phyloP scores from a whole-genome alignment of 2,797 vertebrate species.

The Coregonus suidteri region DNA sequence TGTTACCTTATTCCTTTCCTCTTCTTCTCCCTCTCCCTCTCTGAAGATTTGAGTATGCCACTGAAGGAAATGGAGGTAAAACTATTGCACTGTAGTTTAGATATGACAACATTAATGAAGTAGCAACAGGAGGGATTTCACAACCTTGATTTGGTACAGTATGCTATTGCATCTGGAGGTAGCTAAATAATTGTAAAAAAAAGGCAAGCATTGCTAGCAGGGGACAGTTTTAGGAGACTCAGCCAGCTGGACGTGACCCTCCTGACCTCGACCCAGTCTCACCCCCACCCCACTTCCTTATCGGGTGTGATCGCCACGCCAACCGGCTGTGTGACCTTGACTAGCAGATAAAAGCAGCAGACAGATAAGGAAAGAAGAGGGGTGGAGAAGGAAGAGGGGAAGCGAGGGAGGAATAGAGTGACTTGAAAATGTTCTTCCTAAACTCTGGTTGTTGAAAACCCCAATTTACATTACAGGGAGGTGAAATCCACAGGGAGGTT shows the following conservation, averaged over 20 bases:
- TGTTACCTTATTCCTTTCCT: slow-evolving; percentile 39
- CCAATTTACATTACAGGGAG: slow-evolving; percentile 58
- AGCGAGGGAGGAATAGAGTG: slow-evolving; percentile 9
- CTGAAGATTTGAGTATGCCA: neutral
- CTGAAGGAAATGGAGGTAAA: neutral
- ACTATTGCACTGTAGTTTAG: neutral
- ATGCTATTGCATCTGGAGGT: neutral
- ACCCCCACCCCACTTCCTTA: slow-evolving; percentile 56
- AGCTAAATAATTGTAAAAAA: slow-evolving; percentile 15
- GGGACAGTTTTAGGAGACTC: slow-evolving; percentile 48
- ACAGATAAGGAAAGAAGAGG: slow-evolving; percentile 63
- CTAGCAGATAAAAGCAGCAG: slow-evolving; percentile 67
- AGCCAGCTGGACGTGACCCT: slow-evolving; percentile 43
- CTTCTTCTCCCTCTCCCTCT: neutral
- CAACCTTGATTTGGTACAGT: neutral
- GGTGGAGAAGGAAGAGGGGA: slow-evolving; percentile 9
- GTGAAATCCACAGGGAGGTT: slow-evolving; percentile 68
- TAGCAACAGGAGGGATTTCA: too few species aligned
- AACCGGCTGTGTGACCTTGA: slow-evolving; percentile 75
- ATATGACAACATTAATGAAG: neutral
- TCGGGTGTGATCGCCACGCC: slow-evolving; percentile 71
- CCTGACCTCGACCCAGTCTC: slow-evolving; percentile 50
- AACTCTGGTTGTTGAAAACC: slow-evolving; percentile 59
- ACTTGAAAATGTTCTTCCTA: slow-evolving; percentile 37
- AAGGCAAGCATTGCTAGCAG: slow-evolving; percentile 37